phyloP scores from a whole-genome alignment of 1,140 invertebrate genomes.

The Drosophila tsacasi region DNA sequence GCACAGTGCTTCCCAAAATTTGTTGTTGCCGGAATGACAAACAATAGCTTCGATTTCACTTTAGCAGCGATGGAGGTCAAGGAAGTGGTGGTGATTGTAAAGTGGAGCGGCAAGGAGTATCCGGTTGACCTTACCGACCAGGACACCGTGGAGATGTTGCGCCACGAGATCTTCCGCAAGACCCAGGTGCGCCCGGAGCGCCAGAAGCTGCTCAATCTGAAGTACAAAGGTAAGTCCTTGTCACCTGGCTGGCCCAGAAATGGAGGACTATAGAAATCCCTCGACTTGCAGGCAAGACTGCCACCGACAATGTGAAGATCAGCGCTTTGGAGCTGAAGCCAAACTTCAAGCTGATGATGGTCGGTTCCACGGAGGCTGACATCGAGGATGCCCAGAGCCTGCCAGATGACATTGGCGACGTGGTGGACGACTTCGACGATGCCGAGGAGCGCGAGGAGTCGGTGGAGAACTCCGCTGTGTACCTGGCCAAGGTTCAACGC shows the following conservation, averaged over 20 bases:
- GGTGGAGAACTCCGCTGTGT: conserved; percentile 86
- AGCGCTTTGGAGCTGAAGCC: conserved; percentile 91
- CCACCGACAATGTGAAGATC: conserved; percentile 91
- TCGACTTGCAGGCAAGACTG: conserved; percentile 90
- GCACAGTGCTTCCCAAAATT: neutral
- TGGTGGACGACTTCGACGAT: conserved; percentile 94
- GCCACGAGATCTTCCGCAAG: conserved; percentile 86
- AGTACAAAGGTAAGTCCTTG: conserved; percentile 91
- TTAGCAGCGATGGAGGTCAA: conserved; percentile 50
- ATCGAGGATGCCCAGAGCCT: conserved; percentile 92
- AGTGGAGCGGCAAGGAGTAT: conserved; percentile 92
- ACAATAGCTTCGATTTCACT: conserved; percentile 1
- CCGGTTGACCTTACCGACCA: conserved; percentile 87
- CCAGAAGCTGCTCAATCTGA: conserved; percentile 97
- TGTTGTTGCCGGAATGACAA: neutral
- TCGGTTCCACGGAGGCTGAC: conserved; percentile 97
- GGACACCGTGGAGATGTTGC: conserved; percentile 92
- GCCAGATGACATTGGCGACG: conserved; percentile 93
- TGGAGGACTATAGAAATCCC: neutral
- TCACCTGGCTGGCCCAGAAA: too few species aligned
- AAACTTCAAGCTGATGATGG: conserved; percentile 98
- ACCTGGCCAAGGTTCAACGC: conserved; percentile 92
- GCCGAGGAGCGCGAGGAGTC: conserved; percentile 94
- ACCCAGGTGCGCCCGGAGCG: conserved; percentile 89
- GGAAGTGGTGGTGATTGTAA: conserved; percentile 89